Evolutionary conservation across 2,888 invertebrate species (phyloP).

Genomic region (Philaethria dido): DNA sequence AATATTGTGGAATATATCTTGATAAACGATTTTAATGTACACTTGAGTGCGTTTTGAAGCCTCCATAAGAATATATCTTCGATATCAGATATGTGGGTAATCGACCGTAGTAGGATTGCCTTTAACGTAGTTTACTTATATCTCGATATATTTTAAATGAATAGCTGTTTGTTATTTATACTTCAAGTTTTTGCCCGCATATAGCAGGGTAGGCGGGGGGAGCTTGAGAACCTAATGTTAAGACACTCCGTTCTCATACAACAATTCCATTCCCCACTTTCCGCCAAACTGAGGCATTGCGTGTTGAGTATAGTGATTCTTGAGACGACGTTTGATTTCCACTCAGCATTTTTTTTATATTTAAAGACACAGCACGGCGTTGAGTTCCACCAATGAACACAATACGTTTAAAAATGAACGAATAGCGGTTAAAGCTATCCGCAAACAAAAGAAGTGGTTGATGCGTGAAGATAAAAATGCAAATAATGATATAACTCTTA

Average conservation of each 20-base stretch:
- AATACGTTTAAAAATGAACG: not conserved
- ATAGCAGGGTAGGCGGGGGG: no score
- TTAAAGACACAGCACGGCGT: no score
- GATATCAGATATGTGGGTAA: conserved; percentile 17
- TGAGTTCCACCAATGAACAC: not conserved
- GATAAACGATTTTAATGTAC: conserved; percentile 6
- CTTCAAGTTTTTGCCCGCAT: no score
- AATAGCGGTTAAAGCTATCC: no score
- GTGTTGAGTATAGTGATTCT: no score
- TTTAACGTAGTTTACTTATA: conserved; percentile 8
- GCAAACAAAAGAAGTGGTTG: not conserved
- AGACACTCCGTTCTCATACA: no score
- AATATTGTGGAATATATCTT: not conserved
- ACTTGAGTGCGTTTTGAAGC: conserved; percentile 10
- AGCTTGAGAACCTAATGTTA: no score
- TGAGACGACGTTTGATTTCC: no score
- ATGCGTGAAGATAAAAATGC: conserved; percentile 9
- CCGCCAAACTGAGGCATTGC: no score
- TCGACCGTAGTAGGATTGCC: conserved; percentile 10
- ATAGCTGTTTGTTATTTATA: conserved; percentile 11
- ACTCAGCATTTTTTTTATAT: no score
- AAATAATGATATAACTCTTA: conserved; percentile 41
- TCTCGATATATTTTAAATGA: conserved; percentile 14
- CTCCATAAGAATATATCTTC: conserved; percentile 8
- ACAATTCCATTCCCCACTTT: no score